Percentiles rank a stretch among this genome's conserved stretches.
phyloP scores from a whole-genome alignment of 2,113 vertebrate species.

The Oryzias celebensis region DNA sequence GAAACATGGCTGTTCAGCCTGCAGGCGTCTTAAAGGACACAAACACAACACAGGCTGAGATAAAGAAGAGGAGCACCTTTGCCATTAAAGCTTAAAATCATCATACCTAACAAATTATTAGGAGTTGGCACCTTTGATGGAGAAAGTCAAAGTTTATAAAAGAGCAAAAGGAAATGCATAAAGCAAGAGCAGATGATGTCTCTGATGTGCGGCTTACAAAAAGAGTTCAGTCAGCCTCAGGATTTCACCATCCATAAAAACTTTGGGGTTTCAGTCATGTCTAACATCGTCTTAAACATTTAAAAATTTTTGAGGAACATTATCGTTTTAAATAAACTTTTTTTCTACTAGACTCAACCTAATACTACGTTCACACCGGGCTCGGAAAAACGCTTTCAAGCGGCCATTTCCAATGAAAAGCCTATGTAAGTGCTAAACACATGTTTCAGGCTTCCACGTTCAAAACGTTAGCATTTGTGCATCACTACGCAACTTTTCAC shows the following conservation, averaged over 20 bases:
- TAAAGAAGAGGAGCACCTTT: conserved; percentile 61
- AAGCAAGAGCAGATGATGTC: conserved; percentile 19
- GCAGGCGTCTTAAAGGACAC: conserved; percentile 25
- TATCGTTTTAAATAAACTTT: too few relatives aligned
- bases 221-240: conserved; percentile 17
- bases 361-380: too few relatives aligned
- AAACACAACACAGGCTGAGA: conserved; percentile 47
- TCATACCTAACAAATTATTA: conserved; percentile 25
- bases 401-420: too few relatives aligned
- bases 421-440: too few relatives aligned
- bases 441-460: too few relatives aligned
- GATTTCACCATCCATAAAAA: conserved; percentile 4
- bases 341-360: too few relatives aligned
- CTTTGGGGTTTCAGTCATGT: too few relatives aligned
- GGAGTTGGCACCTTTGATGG: conserved; percentile 63
- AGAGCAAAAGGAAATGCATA: conserved; percentile 43
- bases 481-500: too few relatives aligned
- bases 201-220: conserved; percentile 22
- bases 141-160: conserved; percentile 11
- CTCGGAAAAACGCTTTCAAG: too few relatives aligned
- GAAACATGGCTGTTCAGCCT: conserved; percentile 22
- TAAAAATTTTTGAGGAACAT: too few relatives aligned
- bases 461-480: too few relatives aligned
- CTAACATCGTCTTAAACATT: too few relatives aligned
- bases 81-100: conserved; percentile 68